phyloP scores from a whole-genome alignment of 1,140 invertebrate genomes.

The Drosophila ogumai region DNA sequence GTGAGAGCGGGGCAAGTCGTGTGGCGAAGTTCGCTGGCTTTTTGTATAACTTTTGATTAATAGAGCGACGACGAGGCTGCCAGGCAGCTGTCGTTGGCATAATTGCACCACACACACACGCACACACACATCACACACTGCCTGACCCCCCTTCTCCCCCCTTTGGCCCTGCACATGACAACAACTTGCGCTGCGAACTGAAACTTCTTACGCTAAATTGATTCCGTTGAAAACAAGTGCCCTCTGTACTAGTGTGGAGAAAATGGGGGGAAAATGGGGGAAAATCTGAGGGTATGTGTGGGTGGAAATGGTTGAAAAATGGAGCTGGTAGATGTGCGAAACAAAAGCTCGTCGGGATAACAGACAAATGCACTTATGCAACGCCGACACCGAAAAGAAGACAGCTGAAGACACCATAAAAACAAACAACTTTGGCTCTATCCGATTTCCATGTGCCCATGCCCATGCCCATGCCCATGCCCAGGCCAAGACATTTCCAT shows the following conservation, averaged over 20 bases:
- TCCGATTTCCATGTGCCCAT: constrained; percentile 42
- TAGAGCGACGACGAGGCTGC: constrained; percentile 60
- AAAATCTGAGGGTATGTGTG: too few relatives aligned
- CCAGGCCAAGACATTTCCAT: constrained; percentile 10
- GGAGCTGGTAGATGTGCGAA: constrained; percentile 23
- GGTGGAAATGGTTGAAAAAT: neutral
- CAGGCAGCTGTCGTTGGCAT: constrained; percentile 64
- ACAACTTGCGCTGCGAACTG: constrained; percentile 48
- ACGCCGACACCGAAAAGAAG: constrained; percentile 37
- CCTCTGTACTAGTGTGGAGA: constrained; percentile 9
- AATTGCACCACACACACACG: constrained; percentile 67
- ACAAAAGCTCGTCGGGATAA: constrained; percentile 63
- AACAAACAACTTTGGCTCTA: constrained; percentile 52
- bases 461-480: neutral
- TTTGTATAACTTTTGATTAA: constrained; percentile 82
- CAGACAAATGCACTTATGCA: constrained; percentile 81
- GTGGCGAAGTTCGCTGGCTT: constrained; percentile 76
- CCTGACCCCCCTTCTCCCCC: neutral
- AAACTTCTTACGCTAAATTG: constrained; percentile 81
- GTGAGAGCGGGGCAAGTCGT: constrained; percentile 28
- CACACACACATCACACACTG: neutral
- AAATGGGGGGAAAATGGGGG: neutral
- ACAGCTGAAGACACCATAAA: constrained; percentile 51
- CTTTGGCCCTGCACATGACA: constrained; percentile 64
- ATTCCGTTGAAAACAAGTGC: constrained; percentile 76